A percentile compares a stretch with the other conserved stretches of the same genome.
Conservation (phyloP, 2,888 invertebrate genomes). For the Mythimna albipuncta region DNA sequence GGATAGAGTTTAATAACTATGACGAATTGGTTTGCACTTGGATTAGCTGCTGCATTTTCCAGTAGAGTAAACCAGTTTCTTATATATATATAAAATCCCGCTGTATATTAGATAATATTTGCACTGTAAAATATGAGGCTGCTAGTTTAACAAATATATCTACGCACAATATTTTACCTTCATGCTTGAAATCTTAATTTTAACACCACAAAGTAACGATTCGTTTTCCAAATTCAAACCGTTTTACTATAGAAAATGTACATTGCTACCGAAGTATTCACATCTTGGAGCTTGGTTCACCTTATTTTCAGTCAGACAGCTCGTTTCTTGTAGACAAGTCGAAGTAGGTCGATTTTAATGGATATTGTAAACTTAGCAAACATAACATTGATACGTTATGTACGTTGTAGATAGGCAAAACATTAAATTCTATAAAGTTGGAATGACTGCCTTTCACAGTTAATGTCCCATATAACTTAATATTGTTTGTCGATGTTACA, state of each 20-base stretch:
- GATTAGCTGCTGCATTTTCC: slow-evolving; percentile 48
- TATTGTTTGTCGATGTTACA: neutral
- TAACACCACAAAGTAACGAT: neutral
- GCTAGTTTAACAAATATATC: neutral
- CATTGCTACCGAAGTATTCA: neutral
- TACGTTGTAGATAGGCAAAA: slow-evolving; percentile 16
- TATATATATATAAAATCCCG: slow-evolving; percentile 18
- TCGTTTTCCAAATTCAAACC: neutral
- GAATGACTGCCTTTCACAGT: slow-evolving; percentile 23
- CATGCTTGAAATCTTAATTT: slow-evolving; percentile 1
- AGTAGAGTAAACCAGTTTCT: slow-evolving; percentile 26
- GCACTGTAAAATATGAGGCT: no score
- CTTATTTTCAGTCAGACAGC: slow-evolving; percentile 3
- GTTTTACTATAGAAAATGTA: neutral
- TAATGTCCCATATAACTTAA: slow-evolving; percentile 4
- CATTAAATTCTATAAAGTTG: slow-evolving; percentile 27
- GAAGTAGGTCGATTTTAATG: slow-evolving; percentile 46
- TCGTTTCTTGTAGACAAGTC: slow-evolving; percentile 15
- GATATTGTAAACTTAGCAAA: slow-evolving; percentile 44
- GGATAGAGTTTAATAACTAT: slow-evolving; percentile 44
- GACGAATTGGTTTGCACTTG: slow-evolving; percentile 55
- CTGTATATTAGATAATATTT: no score
- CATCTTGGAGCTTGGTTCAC: neutral
- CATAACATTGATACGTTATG: neutral
- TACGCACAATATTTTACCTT: neutral